Percentiles rank a stretch among this genome's conserved stretches.
Conservation (phyloP, 2,797 vertebrate species). For the Acrocephalus scirpaceus region DNA sequence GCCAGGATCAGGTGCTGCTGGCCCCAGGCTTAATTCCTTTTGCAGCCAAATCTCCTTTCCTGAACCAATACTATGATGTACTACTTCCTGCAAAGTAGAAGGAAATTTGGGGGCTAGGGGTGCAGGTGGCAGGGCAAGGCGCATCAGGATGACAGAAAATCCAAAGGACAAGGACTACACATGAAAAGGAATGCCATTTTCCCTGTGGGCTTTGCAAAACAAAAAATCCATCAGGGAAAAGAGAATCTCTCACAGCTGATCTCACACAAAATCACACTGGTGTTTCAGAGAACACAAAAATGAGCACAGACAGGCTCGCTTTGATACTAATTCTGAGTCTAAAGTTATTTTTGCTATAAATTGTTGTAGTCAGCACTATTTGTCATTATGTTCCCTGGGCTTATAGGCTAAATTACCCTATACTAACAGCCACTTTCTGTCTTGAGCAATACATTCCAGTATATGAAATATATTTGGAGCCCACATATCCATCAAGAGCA, state of each 20-base stretch:
- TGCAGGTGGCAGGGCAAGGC: neutral
- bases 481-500: neutral
- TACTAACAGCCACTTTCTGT: neutral
- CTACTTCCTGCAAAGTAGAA: neutral
- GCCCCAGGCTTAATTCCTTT: neutral
- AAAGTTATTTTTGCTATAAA: slow-evolving; percentile 19
- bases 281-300: neutral
- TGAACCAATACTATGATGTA: neutral
- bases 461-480: neutral
- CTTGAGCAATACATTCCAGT: neutral
- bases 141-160: neutral
- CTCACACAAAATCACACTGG: neutral
- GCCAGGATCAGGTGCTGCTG: neutral
- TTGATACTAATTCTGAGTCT: neutral
- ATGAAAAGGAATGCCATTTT: neutral
- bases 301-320: neutral
- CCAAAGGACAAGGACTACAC: fast-evolving
- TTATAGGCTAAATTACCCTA: neutral
- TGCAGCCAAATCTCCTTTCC: neutral
- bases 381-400: neutral
- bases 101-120: neutral
- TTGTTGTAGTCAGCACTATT: slow-evolving; percentile 18
- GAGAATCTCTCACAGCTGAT: neutral
- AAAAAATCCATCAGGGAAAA: neutral
- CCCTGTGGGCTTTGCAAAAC: neutral